These are phyloP conservation scores for Hecatera dysodea DNA, from an alignment of 2,888 invertebrate species.

Conservation along the genomic window DNA sequence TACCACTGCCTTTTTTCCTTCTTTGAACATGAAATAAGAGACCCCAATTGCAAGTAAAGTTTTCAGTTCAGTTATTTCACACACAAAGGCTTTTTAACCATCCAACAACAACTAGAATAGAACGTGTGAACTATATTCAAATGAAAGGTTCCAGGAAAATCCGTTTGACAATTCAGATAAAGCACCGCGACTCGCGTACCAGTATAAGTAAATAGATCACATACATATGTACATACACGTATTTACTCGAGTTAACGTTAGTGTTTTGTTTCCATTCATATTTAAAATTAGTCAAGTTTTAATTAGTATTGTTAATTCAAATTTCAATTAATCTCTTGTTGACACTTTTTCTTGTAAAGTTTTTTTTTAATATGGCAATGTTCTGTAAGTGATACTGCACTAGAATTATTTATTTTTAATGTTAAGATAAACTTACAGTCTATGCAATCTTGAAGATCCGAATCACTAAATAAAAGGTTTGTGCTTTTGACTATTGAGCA, in stretches of 20 bases:
- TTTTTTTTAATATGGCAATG: no score
- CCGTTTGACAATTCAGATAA: constrained; percentile 47
- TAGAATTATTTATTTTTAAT: no score
- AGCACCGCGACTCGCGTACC: constrained; percentile 17
- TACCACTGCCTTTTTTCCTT: neutral
- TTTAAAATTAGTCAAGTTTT: no score
- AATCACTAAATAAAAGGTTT: no score
- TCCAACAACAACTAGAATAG: constrained; percentile 29
- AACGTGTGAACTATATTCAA: constrained; percentile 50
- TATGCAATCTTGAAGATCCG: no score
- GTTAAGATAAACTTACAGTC: no score
- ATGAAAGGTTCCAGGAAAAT: constrained; percentile 49
- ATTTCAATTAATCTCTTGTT: no score
- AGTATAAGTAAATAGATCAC: constrained; percentile 36
- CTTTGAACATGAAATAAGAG: neutral
- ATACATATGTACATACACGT: constrained; percentile 19
- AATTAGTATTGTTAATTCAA: no score
- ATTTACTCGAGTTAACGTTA: neutral
- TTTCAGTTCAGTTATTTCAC: constrained; percentile 17
- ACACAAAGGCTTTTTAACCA: constrained; percentile 13
- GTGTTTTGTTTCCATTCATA: constrained; percentile 8
- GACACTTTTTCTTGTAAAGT: no score
- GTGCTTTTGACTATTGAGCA: neutral
- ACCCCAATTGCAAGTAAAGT: neutral
- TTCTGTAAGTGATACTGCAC: no score